Conservation (phyloP, 2,113 vertebrate genomes). For the Salvelinus sp. region DNA sequence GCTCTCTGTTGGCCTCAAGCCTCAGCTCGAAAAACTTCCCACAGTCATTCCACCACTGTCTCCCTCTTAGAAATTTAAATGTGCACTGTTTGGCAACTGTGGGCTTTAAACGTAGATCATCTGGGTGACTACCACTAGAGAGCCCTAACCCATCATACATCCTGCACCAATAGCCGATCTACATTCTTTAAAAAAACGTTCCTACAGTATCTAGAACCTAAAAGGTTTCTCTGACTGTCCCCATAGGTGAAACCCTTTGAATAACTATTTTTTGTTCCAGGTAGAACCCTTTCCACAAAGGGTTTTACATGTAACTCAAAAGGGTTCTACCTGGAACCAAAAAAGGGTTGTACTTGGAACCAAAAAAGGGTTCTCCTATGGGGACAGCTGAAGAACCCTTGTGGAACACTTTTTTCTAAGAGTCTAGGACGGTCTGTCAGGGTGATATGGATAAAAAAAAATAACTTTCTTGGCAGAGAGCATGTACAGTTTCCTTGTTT, state of each 20-base stretch:
- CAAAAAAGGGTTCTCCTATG: too few relatives aligned
- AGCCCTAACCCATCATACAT: conserved; percentile 8
- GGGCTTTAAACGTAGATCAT: conserved; percentile 32
- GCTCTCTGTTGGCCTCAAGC: conserved; percentile 61
- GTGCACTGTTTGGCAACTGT: conserved; percentile 40
- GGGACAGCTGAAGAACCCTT: too few relatives aligned
- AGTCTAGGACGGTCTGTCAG: background rate
- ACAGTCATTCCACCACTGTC: conserved; percentile 38
- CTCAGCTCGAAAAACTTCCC: conserved; percentile 49
- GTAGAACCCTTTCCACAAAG: too few relatives aligned
- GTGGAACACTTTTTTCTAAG: too few relatives aligned
- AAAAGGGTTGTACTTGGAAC: too few relatives aligned
- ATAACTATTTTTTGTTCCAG: too few relatives aligned
- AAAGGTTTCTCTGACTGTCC: too few relatives aligned
- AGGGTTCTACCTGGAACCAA: too few relatives aligned
- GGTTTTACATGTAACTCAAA: too few relatives aligned
- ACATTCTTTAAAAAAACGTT: too few relatives aligned
- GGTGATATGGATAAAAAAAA: background rate
- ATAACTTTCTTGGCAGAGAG: conserved; percentile 31
- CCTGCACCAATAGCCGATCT: background rate
- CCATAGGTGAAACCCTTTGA: too few relatives aligned
- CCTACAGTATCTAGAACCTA: too few relatives aligned
- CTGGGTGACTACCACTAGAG: conserved; percentile 18
- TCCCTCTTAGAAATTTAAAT: conserved; percentile 48
- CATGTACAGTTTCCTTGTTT: conserved; percentile 26